A percentile compares a stretch with the other conserved stretches of the same genome.
Conservation (phyloP, 2,888 invertebrate genomes). For the Microchrysa polita region DNA sequence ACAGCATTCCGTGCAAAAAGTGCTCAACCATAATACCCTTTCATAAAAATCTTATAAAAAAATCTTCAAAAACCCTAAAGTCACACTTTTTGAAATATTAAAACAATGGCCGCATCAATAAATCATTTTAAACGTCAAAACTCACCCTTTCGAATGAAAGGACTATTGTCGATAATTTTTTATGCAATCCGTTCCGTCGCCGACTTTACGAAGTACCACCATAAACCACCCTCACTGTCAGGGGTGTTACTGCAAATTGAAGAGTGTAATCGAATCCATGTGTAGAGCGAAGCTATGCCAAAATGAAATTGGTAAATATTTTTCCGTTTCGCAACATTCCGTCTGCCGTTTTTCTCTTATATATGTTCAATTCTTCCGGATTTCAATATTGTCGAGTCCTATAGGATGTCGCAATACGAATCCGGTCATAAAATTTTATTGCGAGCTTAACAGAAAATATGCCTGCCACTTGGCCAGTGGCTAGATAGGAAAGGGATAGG, state of each 20-base stretch:
- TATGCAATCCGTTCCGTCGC: conserved; percentile 30
- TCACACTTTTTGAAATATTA: too few relatives aligned
- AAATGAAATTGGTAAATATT: conserved; percentile 25
- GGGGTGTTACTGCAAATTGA: conserved; percentile 53
- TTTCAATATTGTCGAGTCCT: conserved; percentile 38
- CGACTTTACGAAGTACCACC: too few relatives aligned
- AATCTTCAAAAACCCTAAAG: too few relatives aligned
- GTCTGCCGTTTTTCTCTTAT: background rate
- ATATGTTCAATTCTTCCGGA: conserved; percentile 8
- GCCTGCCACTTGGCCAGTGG: conserved; percentile 48
- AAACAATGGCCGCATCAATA: background rate
- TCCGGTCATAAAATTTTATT: conserved; percentile 61
- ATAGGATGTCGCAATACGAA: conserved; percentile 35
- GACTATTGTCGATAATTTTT: conserved; percentile 25
- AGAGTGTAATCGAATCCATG: conserved; percentile 49
- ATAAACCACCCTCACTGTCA: conserved; percentile 39
- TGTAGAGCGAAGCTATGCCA: background rate
- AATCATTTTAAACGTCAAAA: conserved; percentile 33
- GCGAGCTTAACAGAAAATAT: conserved; percentile 57
- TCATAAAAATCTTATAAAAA: too few relatives aligned
- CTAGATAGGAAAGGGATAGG: too few relatives aligned
- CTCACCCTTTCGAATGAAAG: conserved; percentile 23
- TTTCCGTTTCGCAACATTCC: background rate
- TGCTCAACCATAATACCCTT: too few relatives aligned
- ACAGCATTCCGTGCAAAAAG: too few relatives aligned